Evolutionary conservation across 2,113 vertebrate species (phyloP), one percentile per base, ranked within the genome.

Genomic region (Cyphomyrus plagiostoma): DNA sequence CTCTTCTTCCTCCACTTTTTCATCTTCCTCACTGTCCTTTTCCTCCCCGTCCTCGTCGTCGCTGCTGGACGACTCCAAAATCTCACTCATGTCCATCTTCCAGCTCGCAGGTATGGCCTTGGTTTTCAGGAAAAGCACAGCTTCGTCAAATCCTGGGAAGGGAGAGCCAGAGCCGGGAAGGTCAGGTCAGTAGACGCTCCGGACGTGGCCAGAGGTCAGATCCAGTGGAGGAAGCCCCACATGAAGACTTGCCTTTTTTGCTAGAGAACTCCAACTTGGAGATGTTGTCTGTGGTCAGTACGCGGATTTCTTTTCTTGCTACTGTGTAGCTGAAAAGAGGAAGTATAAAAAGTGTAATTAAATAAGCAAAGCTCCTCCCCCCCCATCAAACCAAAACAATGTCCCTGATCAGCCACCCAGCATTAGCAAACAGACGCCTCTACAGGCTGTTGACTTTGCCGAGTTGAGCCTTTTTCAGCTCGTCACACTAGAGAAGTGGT

Each of bases 21-120:
- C 95, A 19, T 97, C 97, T 66, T 96, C 96, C 86, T 97, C 96
- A n/a, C 94, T 95, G 92, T 96, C 96, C 56, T 96, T 95, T 62
- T 96, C 93, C 8, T 95, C 96, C 23, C 95, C 97, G 0, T 97
- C 98, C 39, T 98, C 97, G 58, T 97, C 97, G 91, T 97, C 98
- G 35, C 98, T 99, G 92, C 98, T 98, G 49, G 98, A 99, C 0
- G 98, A 98, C 92, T 99, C 98, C 74, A 99, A 94, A 90, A 99
- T 99, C 93, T 99, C 98, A 93, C 96, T 99, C 93, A 99, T 97
- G 92, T 99, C 98, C 97, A 98, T 98, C 94, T 98, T 99, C 98
- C 98, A 99, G 86, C 93, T 94, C 13, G 96, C 96, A 84, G 98
- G 98, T 92, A 99, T 94, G 23, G 93, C 90, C 91, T 91, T 95